Conservation (phyloP, 2,113 vertebrate genomes). For the Pholis gunnellus region DNA sequence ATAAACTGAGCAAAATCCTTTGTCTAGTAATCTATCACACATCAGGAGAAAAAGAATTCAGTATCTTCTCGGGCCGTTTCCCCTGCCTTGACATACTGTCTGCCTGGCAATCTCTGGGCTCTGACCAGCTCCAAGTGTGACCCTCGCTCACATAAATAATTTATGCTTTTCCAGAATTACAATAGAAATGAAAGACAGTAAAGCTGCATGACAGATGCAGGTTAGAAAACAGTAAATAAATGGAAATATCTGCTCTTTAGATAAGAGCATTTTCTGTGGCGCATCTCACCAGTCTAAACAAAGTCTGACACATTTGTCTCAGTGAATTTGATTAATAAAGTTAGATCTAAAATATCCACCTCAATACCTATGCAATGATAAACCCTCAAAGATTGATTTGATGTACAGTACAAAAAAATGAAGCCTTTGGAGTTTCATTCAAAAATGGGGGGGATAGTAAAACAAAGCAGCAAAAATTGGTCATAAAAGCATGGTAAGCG, state of each 20-base stretch:
- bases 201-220: conserved; percentile 28
- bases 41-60: background rate
- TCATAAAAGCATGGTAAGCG: conserved; percentile 85
- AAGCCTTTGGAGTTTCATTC: conserved; percentile 76
- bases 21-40: conserved; percentile 34
- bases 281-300: conserved; percentile 39
- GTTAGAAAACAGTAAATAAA: conserved; percentile 44
- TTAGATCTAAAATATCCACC: conserved; percentile 44
- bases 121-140: conserved; percentile 46
- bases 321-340: conserved; percentile 48
- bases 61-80: conserved; percentile 15
- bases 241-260: conserved; percentile 32
- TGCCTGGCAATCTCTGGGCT: conserved; percentile 49
- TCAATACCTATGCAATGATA: conserved; percentile 55
- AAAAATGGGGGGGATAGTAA: conserved; percentile 66
- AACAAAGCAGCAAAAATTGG: conserved; percentile 85
- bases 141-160: conserved; percentile 60
- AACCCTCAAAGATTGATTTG: conserved; percentile 43
- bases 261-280: conserved; percentile 42
- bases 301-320: conserved; percentile 46
- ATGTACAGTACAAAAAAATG: conserved; percentile 47
- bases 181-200: conserved; percentile 41
- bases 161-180: conserved; percentile 59
- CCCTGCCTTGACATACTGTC: conserved; percentile 9
- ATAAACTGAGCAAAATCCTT: conserved; percentile 32